These are phyloP conservation scores for Cryptops parisi DNA, from an alignment of 2,888 invertebrate genomes.

Conservation along the genomic window DNA sequence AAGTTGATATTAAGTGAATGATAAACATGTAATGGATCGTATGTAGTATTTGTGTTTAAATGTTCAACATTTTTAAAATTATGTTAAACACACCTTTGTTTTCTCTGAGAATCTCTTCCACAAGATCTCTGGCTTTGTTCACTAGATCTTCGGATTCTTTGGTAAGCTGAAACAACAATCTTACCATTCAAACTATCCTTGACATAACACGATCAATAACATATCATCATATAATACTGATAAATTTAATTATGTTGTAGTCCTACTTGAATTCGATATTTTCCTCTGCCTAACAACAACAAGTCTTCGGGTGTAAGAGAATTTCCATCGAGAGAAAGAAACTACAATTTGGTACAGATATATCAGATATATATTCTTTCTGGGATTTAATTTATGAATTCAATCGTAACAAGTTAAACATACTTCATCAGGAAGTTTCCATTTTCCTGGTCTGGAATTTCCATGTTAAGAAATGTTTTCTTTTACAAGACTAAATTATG, in stretches of 20 bases:
- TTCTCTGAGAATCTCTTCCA: conserved; percentile 43
- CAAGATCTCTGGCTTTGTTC: conserved; percentile 37
- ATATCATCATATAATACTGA: too few relatives aligned
- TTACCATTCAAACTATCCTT: too few relatives aligned
- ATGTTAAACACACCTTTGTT: conserved; percentile 37
- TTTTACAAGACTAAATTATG: too few relatives aligned
- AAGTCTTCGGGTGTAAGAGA: conserved; percentile 42
- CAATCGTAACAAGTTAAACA: conserved; percentile 6
- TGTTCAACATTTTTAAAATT: neutral
- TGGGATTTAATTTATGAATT: neutral
- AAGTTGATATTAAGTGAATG: too few relatives aligned
- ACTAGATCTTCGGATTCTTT: conserved; percentile 40
- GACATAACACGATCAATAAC: too few relatives aligned
- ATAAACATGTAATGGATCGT: too few relatives aligned
- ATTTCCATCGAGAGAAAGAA: conserved; percentile 41
- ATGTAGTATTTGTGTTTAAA: neutral
- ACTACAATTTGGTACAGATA: conserved; percentile 27
- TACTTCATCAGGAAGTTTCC: conserved; percentile 28
- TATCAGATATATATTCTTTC: neutral
- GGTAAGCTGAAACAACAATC: conserved; percentile 33
- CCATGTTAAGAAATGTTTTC: too few relatives aligned
- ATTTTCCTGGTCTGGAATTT: conserved; percentile 27
- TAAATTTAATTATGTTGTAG: neutral
- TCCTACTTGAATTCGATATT: conserved; percentile 40
- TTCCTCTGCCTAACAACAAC: conserved; percentile 40